Percentiles rank a stretch among this genome's conserved stretches.
Conservation (phyloP, 2,888 invertebrate genomes). For the Pseudococcus jackbeardsleyi region DNA sequence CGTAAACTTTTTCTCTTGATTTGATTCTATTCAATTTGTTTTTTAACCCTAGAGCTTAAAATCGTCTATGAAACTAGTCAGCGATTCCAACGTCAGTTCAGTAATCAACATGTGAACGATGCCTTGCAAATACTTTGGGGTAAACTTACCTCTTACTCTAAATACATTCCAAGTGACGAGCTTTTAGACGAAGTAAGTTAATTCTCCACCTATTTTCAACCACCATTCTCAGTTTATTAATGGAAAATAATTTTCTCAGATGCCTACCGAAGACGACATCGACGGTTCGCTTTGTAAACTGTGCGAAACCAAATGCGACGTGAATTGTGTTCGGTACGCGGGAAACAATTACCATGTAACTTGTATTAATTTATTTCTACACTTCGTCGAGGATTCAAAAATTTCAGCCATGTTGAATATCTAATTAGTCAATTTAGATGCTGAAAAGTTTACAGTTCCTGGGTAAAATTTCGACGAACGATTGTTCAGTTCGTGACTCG, state of each 20-base stretch:
- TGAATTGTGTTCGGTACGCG: slow-evolving; percentile 63
- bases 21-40: not conserved
- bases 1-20: not conserved
- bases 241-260: not conserved
- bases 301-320: slow-evolving; percentile 66
- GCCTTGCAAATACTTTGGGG: slow-evolving; percentile 54
- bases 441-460: slow-evolving; percentile 32
- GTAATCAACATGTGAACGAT: slow-evolving; percentile 45
- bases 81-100: slow-evolving; percentile 59
- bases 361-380: slow-evolving; percentile 66
- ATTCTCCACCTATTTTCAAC: not conserved
- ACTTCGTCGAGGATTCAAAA: slow-evolving; percentile 66
- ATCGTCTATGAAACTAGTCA: slow-evolving; percentile 65
- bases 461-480: not conserved
- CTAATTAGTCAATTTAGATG: slow-evolving; percentile 21
- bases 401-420: slow-evolving; percentile 62
- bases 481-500: not conserved
- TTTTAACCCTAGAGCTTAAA: slow-evolving; percentile 49
- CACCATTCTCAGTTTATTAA: not conserved
- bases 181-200: slow-evolving; percentile 52
- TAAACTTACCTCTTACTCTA: slow-evolving; percentile 54
- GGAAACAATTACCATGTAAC: slow-evolving; percentile 65
- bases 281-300: slow-evolving; percentile 64
- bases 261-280: slow-evolving; percentile 50
- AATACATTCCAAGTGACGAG: slow-evolving; percentile 56